These are phyloP conservation scores for Drosophila trapezifrons DNA, from an alignment of 1,140 invertebrate genomes.

Conservation along the genomic window DNA sequence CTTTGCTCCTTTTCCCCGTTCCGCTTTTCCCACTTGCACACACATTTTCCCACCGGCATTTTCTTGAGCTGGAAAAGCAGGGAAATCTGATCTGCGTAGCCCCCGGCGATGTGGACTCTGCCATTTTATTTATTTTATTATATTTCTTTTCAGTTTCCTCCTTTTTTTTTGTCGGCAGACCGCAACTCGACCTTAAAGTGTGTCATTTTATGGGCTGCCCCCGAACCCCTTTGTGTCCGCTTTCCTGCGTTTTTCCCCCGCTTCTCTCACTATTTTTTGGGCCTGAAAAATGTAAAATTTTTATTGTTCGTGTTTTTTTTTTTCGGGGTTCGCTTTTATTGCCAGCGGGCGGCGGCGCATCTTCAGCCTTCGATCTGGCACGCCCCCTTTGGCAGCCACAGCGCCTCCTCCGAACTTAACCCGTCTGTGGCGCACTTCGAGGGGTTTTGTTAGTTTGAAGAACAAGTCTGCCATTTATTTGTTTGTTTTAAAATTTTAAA, in stretches of 20 bases:
- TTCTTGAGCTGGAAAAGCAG: neutral
- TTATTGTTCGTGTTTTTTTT: constrained; percentile 82
- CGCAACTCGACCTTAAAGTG: constrained; percentile 67
- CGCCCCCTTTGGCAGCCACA: neutral
- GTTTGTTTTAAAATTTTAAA: too few relatives aligned
- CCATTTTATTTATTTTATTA: constrained; percentile 46
- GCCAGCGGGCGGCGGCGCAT: constrained; percentile 72
- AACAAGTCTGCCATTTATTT: too few relatives aligned
- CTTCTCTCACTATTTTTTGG: constrained; percentile 30
- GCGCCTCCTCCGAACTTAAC: too few relatives aligned
- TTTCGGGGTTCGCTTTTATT: constrained; percentile 71
- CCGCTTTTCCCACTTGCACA: neutral
- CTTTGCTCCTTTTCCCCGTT: too few relatives aligned
- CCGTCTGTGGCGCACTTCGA: too few relatives aligned
- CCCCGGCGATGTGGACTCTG: constrained; percentile 16
- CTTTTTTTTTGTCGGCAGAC: constrained; percentile 46
- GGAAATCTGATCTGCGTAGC: constrained; percentile 20
- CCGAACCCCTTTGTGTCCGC: neutral
- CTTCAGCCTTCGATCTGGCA: constrained; percentile 42
- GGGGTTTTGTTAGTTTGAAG: neutral
- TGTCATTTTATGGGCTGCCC: constrained; percentile 57
- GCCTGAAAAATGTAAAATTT: constrained; percentile 75
- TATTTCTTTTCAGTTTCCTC: constrained; percentile 9
- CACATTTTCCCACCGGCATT: constrained; percentile 3
- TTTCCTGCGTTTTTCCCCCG: neutral